phyloP scores from a whole-genome alignment of 2,113 vertebrate genomes.

The Spilogale gracilis region DNA sequence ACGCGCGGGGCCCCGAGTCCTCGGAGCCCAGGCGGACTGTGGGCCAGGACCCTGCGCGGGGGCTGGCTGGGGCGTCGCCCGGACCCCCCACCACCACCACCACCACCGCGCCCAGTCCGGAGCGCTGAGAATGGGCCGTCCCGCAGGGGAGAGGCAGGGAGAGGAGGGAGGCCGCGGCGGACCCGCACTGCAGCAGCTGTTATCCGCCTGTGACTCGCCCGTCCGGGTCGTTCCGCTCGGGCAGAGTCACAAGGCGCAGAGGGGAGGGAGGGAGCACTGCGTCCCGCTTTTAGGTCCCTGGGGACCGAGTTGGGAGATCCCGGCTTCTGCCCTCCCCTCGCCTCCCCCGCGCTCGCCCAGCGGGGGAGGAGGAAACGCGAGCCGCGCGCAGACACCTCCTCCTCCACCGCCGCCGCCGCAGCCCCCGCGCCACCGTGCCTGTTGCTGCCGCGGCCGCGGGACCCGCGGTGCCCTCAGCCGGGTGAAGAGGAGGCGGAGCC shows the following conservation, averaged over 20 bases:
- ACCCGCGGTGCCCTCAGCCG: neutral
- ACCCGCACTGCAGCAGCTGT: constrained; percentile 81
- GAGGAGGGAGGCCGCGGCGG: constrained; percentile 1
- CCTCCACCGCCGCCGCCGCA: neutral
- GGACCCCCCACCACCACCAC: no score
- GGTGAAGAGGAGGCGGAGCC: neutral
- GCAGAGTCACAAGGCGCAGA: neutral
- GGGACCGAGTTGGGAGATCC: constrained; percentile 17
- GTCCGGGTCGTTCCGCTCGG: neutral
- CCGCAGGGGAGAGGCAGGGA: neutral
- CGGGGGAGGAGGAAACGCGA: constrained; percentile 71
- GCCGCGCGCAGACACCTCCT: constrained; percentile 72
- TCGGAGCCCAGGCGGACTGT: neutral
- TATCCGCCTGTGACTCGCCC: neutral
- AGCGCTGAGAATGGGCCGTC: neutral
- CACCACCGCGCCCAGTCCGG: neutral
- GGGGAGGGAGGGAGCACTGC: neutral
- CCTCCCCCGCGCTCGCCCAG: constrained; percentile 52
- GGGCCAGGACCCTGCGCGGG: neutral
- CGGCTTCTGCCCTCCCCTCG: constrained; percentile 22
- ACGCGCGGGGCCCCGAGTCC: neutral
- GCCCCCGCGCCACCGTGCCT: constrained; percentile 32
- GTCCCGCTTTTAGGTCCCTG: neutral
- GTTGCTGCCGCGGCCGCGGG: constrained; percentile 65
- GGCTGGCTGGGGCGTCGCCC: neutral